Evolutionary conservation across 2,888 invertebrate genomes (phyloP).

Genomic region (Seladonia tumulorum): DNA sequence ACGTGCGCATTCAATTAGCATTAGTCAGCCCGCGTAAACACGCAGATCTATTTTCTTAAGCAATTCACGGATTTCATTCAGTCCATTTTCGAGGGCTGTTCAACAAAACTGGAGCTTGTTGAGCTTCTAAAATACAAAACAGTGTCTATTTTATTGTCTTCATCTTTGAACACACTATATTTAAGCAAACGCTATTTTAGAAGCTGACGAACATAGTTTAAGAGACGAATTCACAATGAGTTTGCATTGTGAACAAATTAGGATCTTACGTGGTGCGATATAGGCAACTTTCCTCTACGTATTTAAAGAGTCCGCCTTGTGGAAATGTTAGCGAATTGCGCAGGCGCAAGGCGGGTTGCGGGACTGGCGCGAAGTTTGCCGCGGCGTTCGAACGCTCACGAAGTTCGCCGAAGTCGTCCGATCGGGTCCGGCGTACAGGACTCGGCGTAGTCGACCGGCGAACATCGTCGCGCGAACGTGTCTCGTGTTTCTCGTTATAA

Average conservation of each 20-base stretch:
- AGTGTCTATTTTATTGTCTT: too few relatives aligned
- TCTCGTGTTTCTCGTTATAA: background rate
- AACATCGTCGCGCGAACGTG: slow-evolving; percentile 10
- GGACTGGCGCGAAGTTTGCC: slow-evolving; percentile 49
- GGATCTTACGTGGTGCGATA: background rate
- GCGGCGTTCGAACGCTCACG: slow-evolving; percentile 45
- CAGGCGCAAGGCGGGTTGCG: background rate
- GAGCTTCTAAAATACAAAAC: too few relatives aligned
- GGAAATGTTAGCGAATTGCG: background rate
- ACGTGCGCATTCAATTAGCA: slow-evolving; percentile 54
- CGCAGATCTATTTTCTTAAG: background rate
- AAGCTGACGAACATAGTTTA: background rate
- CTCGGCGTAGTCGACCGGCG: slow-evolving; percentile 62
- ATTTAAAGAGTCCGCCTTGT: slow-evolving; percentile 26
- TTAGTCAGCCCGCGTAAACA: slow-evolving; percentile 58
- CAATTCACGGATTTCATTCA: background rate
- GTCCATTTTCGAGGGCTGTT: background rate
- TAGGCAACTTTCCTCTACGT: background rate
- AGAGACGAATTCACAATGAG: background rate
- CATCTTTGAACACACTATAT: too few relatives aligned
- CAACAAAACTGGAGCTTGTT: background rate
- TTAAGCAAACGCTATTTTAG: too few relatives aligned
- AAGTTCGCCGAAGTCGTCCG: slow-evolving; percentile 40
- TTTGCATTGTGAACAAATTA: background rate
- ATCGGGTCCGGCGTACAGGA: background rate